phyloP scores from a whole-genome alignment of 2,113 vertebrate genomes.

The Dunckerocampus dactyliophorus region DNA sequence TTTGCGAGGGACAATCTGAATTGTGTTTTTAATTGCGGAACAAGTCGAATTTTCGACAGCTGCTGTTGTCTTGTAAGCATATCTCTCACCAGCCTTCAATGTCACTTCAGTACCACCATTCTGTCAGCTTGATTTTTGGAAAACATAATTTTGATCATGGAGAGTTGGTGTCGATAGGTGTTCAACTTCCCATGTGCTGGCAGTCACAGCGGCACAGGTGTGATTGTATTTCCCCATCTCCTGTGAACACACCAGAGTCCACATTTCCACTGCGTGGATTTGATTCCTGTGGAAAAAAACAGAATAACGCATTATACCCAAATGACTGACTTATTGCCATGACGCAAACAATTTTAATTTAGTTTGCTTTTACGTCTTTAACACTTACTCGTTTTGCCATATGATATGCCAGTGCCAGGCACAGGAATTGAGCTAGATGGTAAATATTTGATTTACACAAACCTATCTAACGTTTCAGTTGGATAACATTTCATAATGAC shows the following conservation, averaged over 20 bases:
- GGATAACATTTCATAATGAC: conserved; percentile 1
- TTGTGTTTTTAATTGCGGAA: conserved; percentile 12
- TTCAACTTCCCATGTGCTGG: conserved; percentile 57
- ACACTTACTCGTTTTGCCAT: conserved; percentile 23
- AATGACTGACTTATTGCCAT: background rate
- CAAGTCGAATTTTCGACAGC: conserved; percentile 21
- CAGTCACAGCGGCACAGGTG: conserved; percentile 44
- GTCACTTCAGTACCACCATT: conserved; percentile 2
- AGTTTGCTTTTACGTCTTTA: background rate
- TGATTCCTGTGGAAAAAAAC: background rate
- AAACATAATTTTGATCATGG: conserved; percentile 13
- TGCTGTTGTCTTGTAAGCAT: conserved; percentile 30
- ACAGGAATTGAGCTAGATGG: background rate
- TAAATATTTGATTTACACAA: conserved; percentile 29
- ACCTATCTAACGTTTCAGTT: conserved; percentile 12
- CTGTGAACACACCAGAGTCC: conserved; percentile 3
- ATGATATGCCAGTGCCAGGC: conserved; percentile 19
- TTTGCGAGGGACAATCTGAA: conserved; percentile 34
- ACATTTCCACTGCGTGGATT: background rate
- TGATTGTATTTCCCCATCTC: conserved; percentile 34
- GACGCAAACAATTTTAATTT: background rate
- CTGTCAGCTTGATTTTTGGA: conserved; percentile 34
- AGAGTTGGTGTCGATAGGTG: conserved; percentile 36
- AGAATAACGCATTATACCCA: background rate
- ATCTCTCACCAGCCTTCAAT: background rate